These are phyloP conservation scores for Drosophila pruinosa DNA, from an alignment of 1,140 invertebrate species.

Conservation along the genomic window DNA sequence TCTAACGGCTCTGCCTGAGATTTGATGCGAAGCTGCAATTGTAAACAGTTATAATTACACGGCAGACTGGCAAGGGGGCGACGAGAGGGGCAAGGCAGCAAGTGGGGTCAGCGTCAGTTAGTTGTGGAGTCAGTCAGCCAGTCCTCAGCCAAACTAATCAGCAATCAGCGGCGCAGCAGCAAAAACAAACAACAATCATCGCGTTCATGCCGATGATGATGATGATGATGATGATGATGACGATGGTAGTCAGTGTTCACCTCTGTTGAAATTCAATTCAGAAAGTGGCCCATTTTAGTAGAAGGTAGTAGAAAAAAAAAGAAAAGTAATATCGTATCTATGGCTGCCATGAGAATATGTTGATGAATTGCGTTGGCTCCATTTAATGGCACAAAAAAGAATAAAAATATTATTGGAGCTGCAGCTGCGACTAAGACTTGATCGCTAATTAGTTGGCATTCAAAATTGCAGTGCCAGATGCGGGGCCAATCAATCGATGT, in stretches of 20 bases:
- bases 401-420: no score
- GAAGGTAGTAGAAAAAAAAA: neutral
- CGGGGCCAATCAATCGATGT: conserved; percentile 26
- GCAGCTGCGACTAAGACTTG: conserved; percentile 9
- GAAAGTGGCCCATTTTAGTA: no score
- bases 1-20: conserved; percentile 26
- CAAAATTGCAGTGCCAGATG: conserved; percentile 34
- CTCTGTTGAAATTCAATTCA: no score
- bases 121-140: conserved; percentile 11
- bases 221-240: neutral
- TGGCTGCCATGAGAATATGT: neutral
- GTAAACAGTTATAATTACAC: conserved; percentile 52
- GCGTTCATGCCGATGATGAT: conserved; percentile 30
- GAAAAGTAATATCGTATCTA: neutral
- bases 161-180: conserved; percentile 21
- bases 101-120: neutral
- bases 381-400: neutral
- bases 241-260: neutral
- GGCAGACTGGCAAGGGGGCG: neutral
- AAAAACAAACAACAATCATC: conserved; percentile 33
- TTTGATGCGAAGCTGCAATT: conserved; percentile 41
- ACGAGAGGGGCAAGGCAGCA: neutral
- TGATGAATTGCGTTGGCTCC: neutral
- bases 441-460: conserved; percentile 57
- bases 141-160: conserved; percentile 66